These are phyloP conservation scores for Pandemis corylana DNA, from an alignment of 2,888 invertebrate species.

Conservation along the genomic window DNA sequence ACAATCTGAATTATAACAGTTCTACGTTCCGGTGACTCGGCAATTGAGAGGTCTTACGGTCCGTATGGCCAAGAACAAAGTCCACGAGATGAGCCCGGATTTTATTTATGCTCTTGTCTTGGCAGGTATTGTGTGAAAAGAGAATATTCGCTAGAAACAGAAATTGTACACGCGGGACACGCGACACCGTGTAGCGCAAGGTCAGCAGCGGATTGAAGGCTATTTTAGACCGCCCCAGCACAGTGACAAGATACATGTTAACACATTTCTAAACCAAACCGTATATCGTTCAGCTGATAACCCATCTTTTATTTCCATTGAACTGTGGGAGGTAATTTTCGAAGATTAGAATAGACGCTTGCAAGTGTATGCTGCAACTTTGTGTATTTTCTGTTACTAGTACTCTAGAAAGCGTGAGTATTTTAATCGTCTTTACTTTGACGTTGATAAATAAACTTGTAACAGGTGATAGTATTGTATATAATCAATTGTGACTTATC, in stretches of 20 bases:
- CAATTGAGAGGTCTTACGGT: not conserved
- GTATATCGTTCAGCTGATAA: constrained; percentile 18
- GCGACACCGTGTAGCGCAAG: constrained; percentile 38
- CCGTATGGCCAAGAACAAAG: not conserved
- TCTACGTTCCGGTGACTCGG: not conserved
- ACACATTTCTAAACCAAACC: constrained; percentile 31
- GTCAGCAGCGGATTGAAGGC: constrained; percentile 38
- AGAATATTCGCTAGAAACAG: constrained; percentile 35
- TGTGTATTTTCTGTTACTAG: not conserved
- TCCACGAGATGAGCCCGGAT: not conserved
- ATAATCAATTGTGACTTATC: not conserved
- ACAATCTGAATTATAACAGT: not conserved
- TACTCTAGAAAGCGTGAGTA: not conserved
- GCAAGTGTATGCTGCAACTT: not conserved
- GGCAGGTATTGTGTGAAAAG: constrained; percentile 21
- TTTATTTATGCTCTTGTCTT: constrained; percentile 4
- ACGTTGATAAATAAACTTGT: not conserved
- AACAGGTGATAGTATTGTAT: not conserved
- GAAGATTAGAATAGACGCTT: constrained; percentile 11
- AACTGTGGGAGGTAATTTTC: constrained; percentile 12
- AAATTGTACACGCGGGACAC: constrained; percentile 32
- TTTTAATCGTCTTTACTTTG: not conserved
- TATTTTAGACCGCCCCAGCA: constrained; percentile 37
- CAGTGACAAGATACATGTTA: constrained; percentile 15
- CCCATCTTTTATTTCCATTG: constrained; percentile 9